A percentile compares a stretch with the other conserved stretches of the same genome.
These are phyloP conservation scores for Pithecia hirsuta DNA, from an alignment of 2,797 vertebrate species.

Conservation along the genomic window DNA sequence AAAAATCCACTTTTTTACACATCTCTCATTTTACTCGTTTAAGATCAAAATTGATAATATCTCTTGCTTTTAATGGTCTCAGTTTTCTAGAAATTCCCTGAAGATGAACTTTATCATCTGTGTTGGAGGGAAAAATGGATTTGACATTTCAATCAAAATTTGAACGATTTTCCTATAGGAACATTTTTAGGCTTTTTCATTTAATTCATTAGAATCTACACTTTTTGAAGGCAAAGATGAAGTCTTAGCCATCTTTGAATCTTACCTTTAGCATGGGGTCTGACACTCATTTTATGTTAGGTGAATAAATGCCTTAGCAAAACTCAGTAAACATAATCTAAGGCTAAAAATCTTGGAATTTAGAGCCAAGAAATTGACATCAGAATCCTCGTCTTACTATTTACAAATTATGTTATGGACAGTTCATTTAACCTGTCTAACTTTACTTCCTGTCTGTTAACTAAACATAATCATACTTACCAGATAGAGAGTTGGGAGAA, in stretches of 20 bases:
- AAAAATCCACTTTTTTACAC: not conserved
- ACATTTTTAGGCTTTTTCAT: not conserved
- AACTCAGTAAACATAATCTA: not conserved
- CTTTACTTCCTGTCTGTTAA: not conserved
- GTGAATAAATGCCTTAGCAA: not conserved
- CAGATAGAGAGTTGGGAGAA: not conserved
- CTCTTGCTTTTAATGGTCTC: not conserved
- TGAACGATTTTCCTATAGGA: not conserved
- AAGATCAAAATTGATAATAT: not conserved
- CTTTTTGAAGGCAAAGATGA: not conserved
- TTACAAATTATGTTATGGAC: not conserved
- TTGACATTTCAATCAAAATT: not conserved
- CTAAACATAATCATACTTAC: not conserved
- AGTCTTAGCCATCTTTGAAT: not conserved
- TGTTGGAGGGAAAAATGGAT: not conserved
- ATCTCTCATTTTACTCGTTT: not conserved
- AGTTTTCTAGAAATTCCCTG: not conserved
- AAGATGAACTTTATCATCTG: not conserved
- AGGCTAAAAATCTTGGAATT: not conserved
- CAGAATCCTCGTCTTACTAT: not conserved
- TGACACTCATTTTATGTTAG: not conserved
- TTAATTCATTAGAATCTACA: not conserved
- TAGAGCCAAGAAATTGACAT: not conserved
- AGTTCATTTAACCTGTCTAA: not conserved
- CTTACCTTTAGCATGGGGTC: not conserved